phyloP scores from a whole-genome alignment of 1,140 invertebrate genomes.

The Lasioglossum baleicum region DNA sequence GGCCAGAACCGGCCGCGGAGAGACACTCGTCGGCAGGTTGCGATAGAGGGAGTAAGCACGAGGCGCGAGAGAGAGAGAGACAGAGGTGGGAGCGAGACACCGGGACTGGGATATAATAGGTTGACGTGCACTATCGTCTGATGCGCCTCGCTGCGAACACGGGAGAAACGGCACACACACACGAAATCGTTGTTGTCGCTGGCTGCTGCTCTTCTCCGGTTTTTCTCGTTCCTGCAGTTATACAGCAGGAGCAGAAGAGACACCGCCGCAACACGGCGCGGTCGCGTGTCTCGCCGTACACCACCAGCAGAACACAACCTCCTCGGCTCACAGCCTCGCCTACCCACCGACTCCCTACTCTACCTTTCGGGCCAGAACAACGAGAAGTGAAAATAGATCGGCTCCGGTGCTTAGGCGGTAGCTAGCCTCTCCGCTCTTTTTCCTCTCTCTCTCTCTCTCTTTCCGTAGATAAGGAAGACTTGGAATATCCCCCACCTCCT shows the following conservation, averaged over 20 bases:
- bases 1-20: constrained; percentile 35
- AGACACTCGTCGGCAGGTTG: constrained; percentile 37
- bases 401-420: constrained; percentile 21
- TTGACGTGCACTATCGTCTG: constrained; percentile 44
- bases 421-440: background rate
- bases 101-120: constrained; percentile 38
- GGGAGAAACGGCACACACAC: constrained; percentile 30
- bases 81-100: constrained; percentile 29
- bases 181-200: constrained; percentile 44
- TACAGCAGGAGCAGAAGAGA: constrained; percentile 11
- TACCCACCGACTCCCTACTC: constrained; percentile 24
- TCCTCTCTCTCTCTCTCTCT: background rate
- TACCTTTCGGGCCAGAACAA: constrained; percentile 34
- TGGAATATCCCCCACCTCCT: too few relatives aligned
- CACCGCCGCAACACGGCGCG: background rate
- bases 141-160: constrained; percentile 43
- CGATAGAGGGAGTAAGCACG: constrained; percentile 41
- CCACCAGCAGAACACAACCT: constrained; percentile 45
- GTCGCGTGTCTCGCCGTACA: constrained; percentile 36
- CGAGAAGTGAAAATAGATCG: constrained; percentile 65
- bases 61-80: constrained; percentile 39
- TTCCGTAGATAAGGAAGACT: background rate
- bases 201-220: too few relatives aligned
- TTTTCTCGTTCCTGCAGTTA: too few relatives aligned
- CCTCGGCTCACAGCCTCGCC: constrained; percentile 43